Evolutionary conservation across 2,797 vertebrate genomes (phyloP), one percentile per base, ranked within the genome.

Genomic region (Parauchenoglanis punctatus): DNA sequence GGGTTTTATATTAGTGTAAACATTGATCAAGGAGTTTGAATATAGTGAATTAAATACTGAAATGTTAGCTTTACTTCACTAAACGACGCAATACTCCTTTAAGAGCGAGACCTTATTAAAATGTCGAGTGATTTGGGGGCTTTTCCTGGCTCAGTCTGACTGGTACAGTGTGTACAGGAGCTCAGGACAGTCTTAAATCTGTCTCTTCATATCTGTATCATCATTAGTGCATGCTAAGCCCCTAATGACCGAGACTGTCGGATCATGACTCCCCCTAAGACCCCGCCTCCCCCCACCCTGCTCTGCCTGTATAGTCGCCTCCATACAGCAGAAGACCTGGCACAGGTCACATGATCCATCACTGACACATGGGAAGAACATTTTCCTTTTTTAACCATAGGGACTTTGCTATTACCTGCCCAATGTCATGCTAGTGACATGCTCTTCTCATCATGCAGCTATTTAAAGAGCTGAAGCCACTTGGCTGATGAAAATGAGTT

Each of bases 121-220:
- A 40, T 61, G 10, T 23, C 31, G 13, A 20, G 44, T 52, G 72
- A n/a, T 75, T n/a, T 15, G 1, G 17, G 12, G 23, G 10, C 13
- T 20, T 54, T 31, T 31, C 35, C 28, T 78, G 49, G 10, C 20
- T n/a, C 76, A 63, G 35, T 46, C 76, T 59, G 75, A 25, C 59
- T 10, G 25, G 80, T 75, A 86, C 80, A 87, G 31, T 54, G 17
- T 73, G 65, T 61, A 63, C 17, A 58, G 54, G 28, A 58, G 28
- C 28, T 35, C 59, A 63, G 77, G 46, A 65, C 35, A 8, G 7
- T 58, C 54, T 76, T 56, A 46, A 82, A 65, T 65, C 85, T 86
- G 87, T 89, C 87, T 89, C 77, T 84, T 89, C 82, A 76, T 56
- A 87, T 89, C 77, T 89, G 88, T 44, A 84, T 91, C 73, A 88